A percentile compares a stretch with the other conserved stretches of the same genome.
Conservation (phyloP, 2,113 vertebrate species). For the Actenoides lindsayi region DNA sequence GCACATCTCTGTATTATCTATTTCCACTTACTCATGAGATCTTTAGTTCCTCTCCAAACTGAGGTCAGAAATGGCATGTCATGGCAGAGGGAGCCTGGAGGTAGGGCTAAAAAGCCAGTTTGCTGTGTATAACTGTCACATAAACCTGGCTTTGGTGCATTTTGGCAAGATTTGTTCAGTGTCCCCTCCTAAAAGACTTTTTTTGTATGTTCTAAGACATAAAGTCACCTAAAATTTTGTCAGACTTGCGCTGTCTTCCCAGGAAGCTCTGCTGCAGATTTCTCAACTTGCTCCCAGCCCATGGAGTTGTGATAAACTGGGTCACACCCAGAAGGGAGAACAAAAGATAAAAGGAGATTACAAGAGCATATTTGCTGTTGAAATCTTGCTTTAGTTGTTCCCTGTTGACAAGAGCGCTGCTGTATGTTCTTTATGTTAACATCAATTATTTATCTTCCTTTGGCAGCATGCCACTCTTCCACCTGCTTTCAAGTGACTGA, state of each 20-base stretch:
- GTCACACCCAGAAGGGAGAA: neutral
- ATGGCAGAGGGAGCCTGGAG: neutral
- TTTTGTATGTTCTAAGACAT: neutral
- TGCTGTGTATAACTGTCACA: neutral
- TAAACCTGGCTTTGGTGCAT: neutral
- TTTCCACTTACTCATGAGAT: neutral
- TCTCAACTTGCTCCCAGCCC: neutral
- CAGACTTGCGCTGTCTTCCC: neutral
- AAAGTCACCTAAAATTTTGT: neutral
- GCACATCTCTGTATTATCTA: neutral
- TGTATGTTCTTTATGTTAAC: conserved; percentile 48
- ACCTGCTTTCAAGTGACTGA: conserved; percentile 11
- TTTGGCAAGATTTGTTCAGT: neutral
- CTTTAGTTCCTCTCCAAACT: neutral
- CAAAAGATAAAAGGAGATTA: conserved; percentile 3
- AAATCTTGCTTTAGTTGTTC: conserved; percentile 52
- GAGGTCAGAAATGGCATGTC: neutral
- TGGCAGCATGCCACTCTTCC: conserved; percentile 27
- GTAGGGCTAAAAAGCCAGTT: neutral
- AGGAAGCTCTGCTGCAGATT: neutral
- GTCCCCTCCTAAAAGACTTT: neutral
- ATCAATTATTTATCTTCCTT: conserved; percentile 66
- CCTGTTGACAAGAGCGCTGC: conserved; percentile 18
- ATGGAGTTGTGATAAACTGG: neutral
- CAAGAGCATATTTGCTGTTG: neutral